Base-by-base conservation (phyloP, 2,113 vertebrate genomes). In the Ochotona princeps region DNA sequence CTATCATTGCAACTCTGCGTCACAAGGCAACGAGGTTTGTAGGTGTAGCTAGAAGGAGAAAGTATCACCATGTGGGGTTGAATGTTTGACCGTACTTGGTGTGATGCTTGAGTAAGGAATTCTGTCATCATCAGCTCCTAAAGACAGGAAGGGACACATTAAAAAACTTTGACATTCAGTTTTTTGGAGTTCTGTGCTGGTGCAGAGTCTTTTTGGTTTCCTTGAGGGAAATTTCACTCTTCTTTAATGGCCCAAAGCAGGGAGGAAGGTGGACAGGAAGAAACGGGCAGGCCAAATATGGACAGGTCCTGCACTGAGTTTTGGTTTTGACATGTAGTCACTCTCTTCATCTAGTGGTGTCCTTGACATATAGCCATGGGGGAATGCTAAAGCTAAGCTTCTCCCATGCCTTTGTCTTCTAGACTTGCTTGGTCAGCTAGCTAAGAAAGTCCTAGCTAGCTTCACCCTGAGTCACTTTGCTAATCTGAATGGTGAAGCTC, bases 81-180 rank as follows among this genome's bases (percentile, higher is more conserved):
- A 32, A 95, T 91, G 86, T 51, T 83, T 90, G 67, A 17, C 23
- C 83, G 44, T 82, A 7, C 18, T 65, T n/a, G 47, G 60, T 51
- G 10, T 72, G 49, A 13, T 54, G 4, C 25, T 47, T 20, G 47
- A 28, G 32, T 69, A 85, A 32, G 8, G 26, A 73, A 54, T 25
- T 86, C n/a, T 65, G 44, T 47, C 57, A 30, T 49, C 87, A 90
- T 83, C 83, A 86, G 83, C 35, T 73, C 44, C 85, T 86, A 87
- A 75, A 38, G 20, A 74, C 79, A 87, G 76, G 32, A 94, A 87
- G 94, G 92, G 28, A 38, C 94, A 54, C 38, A 80, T 61, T 83
- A 74, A 92, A 83, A 78, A 11, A 38, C 70, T 83, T 57, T 47
- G 38, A 49, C 87, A 83, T 95, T 92, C 80, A 72, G 65, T 89